Percentiles rank a stretch among this genome's conserved stretches.
These are phyloP conservation scores for Drosophila equinoxialis DNA, from an alignment of 1,140 invertebrate genomes.

Conservation along the genomic window DNA sequence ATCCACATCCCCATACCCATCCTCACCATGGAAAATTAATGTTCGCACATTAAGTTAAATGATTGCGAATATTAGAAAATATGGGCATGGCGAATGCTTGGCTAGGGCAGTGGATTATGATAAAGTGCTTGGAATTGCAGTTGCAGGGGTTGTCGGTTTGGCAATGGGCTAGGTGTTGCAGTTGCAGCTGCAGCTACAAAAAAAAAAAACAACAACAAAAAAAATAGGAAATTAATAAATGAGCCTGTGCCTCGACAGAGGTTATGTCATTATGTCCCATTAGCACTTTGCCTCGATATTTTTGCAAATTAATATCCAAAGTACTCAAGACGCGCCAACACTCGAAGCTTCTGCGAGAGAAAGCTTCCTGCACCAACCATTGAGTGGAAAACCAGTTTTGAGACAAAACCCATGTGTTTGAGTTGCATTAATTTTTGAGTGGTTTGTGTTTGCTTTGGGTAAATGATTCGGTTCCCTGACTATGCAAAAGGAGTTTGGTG, in stretches of 20 bases:
- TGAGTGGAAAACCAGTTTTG: slow-evolving; percentile 53
- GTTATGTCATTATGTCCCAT: slow-evolving; percentile 77
- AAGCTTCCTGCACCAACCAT: slow-evolving; percentile 1
- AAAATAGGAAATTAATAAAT: slow-evolving; percentile 56
- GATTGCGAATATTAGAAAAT: slow-evolving; percentile 81
- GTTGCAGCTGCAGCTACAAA: neutral
- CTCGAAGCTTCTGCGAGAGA: neutral
- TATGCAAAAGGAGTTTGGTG: slow-evolving; percentile 35
- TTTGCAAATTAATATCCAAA: slow-evolving; percentile 68
- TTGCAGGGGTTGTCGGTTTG: neutral
- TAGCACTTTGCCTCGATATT: slow-evolving; percentile 67
- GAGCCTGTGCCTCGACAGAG: slow-evolving; percentile 64
- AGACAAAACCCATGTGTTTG: slow-evolving; percentile 48
- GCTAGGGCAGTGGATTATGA: neutral
- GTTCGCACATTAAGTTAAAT: slow-evolving; percentile 78
- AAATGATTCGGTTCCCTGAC: slow-evolving; percentile 30
- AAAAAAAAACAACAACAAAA: slow-evolving; percentile 12
- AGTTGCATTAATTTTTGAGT: slow-evolving; percentile 47
- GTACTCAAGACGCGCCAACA: neutral
- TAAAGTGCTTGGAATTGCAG: no score
- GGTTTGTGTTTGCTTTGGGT: slow-evolving; percentile 53
- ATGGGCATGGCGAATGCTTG: slow-evolving; percentile 60
- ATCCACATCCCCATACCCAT: slow-evolving; percentile 33
- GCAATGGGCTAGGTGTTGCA: neutral
- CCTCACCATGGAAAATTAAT: slow-evolving; percentile 65